These are phyloP conservation scores for Forbesichthys agassizii DNA, from an alignment of 2,113 vertebrate genomes.

Conservation along the genomic window DNA sequence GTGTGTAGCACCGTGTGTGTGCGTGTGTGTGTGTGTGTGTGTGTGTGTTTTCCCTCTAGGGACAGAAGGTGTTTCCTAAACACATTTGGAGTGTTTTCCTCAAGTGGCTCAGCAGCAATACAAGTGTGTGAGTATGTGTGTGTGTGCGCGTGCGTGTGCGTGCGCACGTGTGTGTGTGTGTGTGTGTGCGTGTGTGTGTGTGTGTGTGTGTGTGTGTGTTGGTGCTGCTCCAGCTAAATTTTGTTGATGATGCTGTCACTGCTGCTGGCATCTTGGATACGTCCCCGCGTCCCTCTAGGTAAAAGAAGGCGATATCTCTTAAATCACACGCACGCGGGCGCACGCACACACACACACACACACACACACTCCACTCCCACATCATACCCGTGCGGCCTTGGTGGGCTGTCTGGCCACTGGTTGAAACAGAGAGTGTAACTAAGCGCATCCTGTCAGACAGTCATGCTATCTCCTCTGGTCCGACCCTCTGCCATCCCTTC, in stretches of 20 bases:
- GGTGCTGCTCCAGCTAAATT: constrained; percentile 47
- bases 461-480: constrained; percentile 74
- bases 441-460: constrained; percentile 80
- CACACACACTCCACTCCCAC: constrained; percentile 2
- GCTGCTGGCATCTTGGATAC: constrained; percentile 64
- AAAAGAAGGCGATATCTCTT: constrained; percentile 58
- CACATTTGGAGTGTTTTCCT: constrained; percentile 69
- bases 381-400: constrained; percentile 61
- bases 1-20: constrained; percentile 36
- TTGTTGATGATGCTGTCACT: constrained; percentile 75
- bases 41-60: constrained; percentile 51
- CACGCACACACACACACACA: constrained; percentile 8
- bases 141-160: constrained; percentile 18
- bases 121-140: constrained; percentile 11
- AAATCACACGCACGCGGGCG: constrained; percentile 12
- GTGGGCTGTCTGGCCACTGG: constrained; percentile 57
- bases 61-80: constrained; percentile 61
- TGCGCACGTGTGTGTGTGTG: constrained; percentile 10
- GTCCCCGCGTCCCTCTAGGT: constrained; percentile 59
- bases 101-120: constrained; percentile 62
- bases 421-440: constrained; percentile 75
- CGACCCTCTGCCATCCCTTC: constrained; percentile 71
- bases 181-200: constrained; percentile 39
- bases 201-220: constrained; percentile 20
- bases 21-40: constrained; percentile 53